A percentile compares a stretch with the other conserved stretches of the same genome.
Conservation (phyloP, 2,888 invertebrate genomes). For the Erpobdella octoculata region DNA sequence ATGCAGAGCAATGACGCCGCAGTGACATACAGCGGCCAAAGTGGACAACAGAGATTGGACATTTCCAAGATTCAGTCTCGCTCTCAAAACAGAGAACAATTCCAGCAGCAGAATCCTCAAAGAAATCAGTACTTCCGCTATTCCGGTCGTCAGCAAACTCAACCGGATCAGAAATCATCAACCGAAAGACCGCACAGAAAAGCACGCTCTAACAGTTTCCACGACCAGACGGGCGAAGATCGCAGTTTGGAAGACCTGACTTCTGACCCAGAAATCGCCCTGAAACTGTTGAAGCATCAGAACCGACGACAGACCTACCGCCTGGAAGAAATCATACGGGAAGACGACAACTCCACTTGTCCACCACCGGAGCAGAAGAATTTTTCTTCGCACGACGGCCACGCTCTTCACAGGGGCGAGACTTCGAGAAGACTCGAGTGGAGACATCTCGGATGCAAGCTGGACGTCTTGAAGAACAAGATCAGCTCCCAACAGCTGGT, state of each 20-base stretch:
- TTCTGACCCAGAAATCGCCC: background rate
- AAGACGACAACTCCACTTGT: background rate
- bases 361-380: background rate
- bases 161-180: background rate
- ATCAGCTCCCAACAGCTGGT: constrained; percentile 15
- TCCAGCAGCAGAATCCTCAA: background rate
- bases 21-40: too few relatives aligned
- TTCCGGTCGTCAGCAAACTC: constrained; percentile 6
- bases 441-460: constrained; percentile 9
- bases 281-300: constrained; percentile 4
- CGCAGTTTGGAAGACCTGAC: constrained; percentile 8
- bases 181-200: background rate
- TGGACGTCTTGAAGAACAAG: constrained; percentile 9
- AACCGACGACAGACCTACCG: constrained; percentile 7
- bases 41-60: too few relatives aligned
- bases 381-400: background rate
- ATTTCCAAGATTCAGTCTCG: background rate
- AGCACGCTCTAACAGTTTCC: constrained; percentile 10
- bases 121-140: background rate
- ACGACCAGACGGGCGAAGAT: background rate
- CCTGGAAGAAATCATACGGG: background rate
- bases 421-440: background rate
- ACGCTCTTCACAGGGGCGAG: background rate
- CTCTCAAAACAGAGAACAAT: background rate
- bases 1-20: background rate